phyloP scores from a whole-genome alignment of 53 echinoderm and acorn worm genomes.

The Patiria pectinifera region DNA sequence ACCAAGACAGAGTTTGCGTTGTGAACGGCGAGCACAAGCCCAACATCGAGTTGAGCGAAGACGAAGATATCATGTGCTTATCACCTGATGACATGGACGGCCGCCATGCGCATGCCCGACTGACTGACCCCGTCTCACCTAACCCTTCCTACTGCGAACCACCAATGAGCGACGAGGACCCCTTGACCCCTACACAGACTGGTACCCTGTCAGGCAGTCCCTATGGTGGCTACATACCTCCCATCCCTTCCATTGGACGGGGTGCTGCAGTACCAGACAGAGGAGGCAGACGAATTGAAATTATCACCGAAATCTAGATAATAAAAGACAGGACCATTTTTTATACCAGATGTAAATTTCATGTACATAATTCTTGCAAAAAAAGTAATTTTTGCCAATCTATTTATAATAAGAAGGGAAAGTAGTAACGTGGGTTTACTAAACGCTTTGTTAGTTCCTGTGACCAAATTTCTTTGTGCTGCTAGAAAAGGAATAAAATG shows the following conservation, averaged over 20 bases:
- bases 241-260: conserved; percentile 21
- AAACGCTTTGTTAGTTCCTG: neutral
- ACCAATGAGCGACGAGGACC: conserved; percentile 48
- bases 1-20: neutral
- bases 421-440: neutral
- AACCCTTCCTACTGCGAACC: conserved; percentile 57
- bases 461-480: neutral
- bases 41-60: conserved; percentile 38
- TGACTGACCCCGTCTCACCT: conserved; percentile 22
- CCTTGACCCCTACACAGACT: conserved; percentile 32
- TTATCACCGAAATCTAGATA: conserved; percentile 57
- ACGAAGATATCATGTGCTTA: conserved; percentile 46
- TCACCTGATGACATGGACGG: conserved; percentile 31
- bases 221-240: conserved; percentile 40
- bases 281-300: conserved; percentile 57
- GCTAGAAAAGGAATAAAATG: neutral
- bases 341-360: conserved; percentile 48
- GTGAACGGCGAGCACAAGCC: conserved; percentile 30
- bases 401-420: conserved; percentile 1
- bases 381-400: conserved; percentile 50
- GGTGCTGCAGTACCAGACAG: conserved; percentile 29
- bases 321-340: conserved; percentile 6
- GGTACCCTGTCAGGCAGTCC: conserved; percentile 29
- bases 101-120: neutral
- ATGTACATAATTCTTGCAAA: conserved; percentile 42